Conservation (phyloP, 2,797 vertebrate genomes). For the Hirundo rustica region DNA sequence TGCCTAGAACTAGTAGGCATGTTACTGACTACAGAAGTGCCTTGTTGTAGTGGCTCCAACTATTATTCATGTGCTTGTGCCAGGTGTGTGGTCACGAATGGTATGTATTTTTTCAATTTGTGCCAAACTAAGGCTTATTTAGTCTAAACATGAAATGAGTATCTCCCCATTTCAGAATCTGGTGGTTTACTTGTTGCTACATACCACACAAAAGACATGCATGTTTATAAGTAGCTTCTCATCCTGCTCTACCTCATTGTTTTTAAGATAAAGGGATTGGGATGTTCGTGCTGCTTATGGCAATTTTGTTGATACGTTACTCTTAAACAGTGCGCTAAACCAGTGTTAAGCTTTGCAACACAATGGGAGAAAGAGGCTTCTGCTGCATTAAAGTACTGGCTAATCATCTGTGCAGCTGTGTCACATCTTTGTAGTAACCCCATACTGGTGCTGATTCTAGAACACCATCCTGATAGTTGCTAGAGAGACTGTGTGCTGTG, state of each 20-base stretch:
- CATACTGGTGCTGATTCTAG: background rate
- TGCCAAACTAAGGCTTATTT: background rate
- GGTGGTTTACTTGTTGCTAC: background rate
- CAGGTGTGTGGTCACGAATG: background rate
- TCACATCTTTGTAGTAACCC: background rate
- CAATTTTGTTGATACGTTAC: background rate
- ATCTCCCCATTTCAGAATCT: constrained; percentile 54
- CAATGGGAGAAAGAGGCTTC: background rate
- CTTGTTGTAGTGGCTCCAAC: background rate
- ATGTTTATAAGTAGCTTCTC: background rate
- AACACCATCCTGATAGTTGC: background rate
- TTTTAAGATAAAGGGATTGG: background rate
- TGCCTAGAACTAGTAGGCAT: background rate
- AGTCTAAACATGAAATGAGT: constrained; percentile 21
- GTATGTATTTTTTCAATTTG: background rate
- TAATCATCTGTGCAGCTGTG: background rate
- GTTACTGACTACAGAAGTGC: background rate
- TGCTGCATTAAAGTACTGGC: background rate
- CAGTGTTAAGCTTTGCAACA: background rate
- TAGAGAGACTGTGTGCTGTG: background rate
- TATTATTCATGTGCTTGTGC: background rate
- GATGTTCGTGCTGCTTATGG: background rate
- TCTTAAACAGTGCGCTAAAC: background rate
- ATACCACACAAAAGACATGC: background rate
- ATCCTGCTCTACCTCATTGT: background rate